These are phyloP conservation scores for Idaea biselata DNA, from an alignment of 2,888 invertebrate genomes.

Conservation along the genomic window DNA sequence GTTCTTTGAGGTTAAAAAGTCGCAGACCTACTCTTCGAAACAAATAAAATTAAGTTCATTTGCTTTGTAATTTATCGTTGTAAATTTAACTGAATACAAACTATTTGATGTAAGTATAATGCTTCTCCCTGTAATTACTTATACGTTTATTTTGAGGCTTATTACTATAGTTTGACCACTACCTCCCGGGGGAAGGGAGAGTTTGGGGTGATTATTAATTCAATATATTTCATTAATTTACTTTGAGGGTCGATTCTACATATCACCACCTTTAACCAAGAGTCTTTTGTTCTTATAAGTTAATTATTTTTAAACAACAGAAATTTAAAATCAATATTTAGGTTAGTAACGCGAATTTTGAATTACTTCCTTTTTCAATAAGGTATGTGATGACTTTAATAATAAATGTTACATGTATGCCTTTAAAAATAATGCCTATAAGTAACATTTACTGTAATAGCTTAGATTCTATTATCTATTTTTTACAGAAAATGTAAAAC, in stretches of 20 bases:
- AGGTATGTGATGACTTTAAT: no score
- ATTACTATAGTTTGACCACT: constrained; percentile 64
- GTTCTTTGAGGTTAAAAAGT: background rate
- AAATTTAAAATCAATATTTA: constrained; percentile 16
- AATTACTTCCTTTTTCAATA: no score
- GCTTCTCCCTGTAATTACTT: constrained; percentile 71
- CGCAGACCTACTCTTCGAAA: background rate
- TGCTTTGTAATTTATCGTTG: background rate
- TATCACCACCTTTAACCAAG: constrained; percentile 45
- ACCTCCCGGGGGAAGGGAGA: constrained; percentile 58
- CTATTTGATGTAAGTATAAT: background rate
- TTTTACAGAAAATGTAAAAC: no score
- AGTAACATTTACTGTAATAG: no score
- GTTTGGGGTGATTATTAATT: constrained; percentile 66
- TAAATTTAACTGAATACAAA: background rate
- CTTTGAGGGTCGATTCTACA: constrained; percentile 45
- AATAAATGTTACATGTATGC: no score
- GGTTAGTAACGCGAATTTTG: constrained; percentile 5
- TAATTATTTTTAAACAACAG: background rate
- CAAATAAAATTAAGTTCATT: background rate
- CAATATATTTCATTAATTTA: constrained; percentile 49
- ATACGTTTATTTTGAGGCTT: constrained; percentile 70
- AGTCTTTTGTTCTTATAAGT: background rate
- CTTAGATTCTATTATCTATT: no score
- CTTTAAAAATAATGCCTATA: no score